phyloP scores from a whole-genome alignment of 2,888 invertebrate species.

The Acanthosepion pharaonis region DNA sequence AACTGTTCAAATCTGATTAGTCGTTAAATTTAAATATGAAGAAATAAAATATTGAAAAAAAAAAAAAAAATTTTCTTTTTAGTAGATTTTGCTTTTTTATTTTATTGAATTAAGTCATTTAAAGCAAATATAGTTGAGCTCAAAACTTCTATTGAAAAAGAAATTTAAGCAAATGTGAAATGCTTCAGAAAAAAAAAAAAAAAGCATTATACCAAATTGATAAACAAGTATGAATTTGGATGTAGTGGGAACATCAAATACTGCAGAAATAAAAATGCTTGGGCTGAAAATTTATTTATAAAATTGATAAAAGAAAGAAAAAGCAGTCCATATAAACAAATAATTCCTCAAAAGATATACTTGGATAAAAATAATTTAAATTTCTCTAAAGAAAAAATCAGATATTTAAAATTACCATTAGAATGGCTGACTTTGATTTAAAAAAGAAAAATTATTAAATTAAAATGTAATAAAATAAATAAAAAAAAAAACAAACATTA shows the following conservation, averaged over 20 bases:
- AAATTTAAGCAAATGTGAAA: not conserved
- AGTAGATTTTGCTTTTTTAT: not conserved
- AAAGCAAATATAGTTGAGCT: not conserved
- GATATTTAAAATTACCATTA: not conserved
- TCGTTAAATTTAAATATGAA: no score
- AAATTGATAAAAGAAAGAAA: no score
- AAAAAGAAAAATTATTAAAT: not conserved
- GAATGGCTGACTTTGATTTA: not conserved
- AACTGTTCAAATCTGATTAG: no score
- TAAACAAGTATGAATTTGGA: no score
- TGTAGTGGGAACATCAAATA: no score
- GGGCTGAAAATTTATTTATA: no score
- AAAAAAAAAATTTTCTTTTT: not conserved
- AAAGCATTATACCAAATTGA: not conserved
- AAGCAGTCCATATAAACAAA: no score
- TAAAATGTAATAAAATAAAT: not conserved
- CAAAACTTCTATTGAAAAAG: not conserved
- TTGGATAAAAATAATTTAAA: no score
- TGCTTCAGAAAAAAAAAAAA: not conserved
- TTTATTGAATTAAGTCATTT: not conserved
- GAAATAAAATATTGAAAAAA: not conserved
- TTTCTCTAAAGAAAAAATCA: not conserved
- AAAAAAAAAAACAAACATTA: not conserved
- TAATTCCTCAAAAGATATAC: no score
- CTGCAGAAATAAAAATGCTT: no score